Base-by-base conservation (phyloP, 2,888 invertebrate species). In the Oligia strigilis region DNA sequence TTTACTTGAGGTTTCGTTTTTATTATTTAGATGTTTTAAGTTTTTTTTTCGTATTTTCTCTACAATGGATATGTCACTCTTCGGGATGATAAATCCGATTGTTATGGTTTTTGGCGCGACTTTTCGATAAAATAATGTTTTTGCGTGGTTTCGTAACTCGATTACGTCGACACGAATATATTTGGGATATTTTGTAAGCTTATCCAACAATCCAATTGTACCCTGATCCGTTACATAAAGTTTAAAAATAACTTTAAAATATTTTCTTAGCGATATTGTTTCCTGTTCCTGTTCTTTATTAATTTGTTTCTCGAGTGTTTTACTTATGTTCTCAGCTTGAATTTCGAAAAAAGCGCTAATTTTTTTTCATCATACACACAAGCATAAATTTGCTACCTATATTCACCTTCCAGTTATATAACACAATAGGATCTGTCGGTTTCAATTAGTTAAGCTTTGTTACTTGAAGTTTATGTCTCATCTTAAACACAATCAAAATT, bases 381-480 rank as follows among this genome's bases (percentile, higher is more conserved):
- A 88, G 69, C 62, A 66, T 81, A 87, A 83, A 81, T 77, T 76
- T 87, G 86, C 85, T 81, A 88, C 86, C 77, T 88, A 89, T 86
- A 87, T 87, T 90, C 91, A 87, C 88, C 88, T 91, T 91, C 88
- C 83, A 92, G 92, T 93, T 91, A 90, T 67, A 77, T 78, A 78
- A 88, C 83, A 94, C 92, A 94, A 94, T 91, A 88, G 90, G 86
- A 90, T 89, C 87, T 92, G 94, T 94, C 94, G 82, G 86, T 91
- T 92, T 92, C 92, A 94, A 95, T 95, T 94, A 94, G 85, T 89
- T 82, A 77, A 77, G 88, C 88, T 90, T 88, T 91, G 88, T 87
- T 86, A 86, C 79, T 88, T 88, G 88, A 92, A 93, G 92, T 90
- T 92, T 87, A 89, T 83, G 78, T 81, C 62, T 55, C 67, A 75